Evolutionary conservation across 2,113 vertebrate genomes (phyloP), one percentile per base, ranked within the genome.

Genomic region (Lota lota): DNA sequence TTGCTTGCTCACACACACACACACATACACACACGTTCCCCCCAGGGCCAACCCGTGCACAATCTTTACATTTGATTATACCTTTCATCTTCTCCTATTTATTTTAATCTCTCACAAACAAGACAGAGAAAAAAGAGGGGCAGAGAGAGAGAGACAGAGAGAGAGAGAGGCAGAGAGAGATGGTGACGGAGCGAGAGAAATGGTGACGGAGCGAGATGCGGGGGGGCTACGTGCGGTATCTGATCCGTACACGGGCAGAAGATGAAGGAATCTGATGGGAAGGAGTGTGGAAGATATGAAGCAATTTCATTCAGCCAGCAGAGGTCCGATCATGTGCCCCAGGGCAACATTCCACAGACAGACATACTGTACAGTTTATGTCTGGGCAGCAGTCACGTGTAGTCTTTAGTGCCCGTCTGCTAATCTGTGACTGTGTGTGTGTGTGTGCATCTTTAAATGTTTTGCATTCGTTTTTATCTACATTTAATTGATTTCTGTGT

Each of bases 261-360:
- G 10, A 47, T 47, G 73, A 65, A 61, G 21, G 65, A 75, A 75
- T 74, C 4, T 59, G 24, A 66, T 72, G 51, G 60, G 47, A 75
- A 67, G 73, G 24, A 71, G 21, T 21, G 69, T 21, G 61, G 40
- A 7, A 47, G 40, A 47, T 47, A 47, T 47, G 40, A 47, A 67
- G 67, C 51, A 53, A 63, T 85, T 83, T 79, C 63, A 82, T 84
- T 14, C 72, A 83, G 79, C 73, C 72, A 71, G 62, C 74, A 78
- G 72, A 79, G 94, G 90, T 94, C 93, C 92, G 92, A 86, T 85
- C 28, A 89, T 92, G 92, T 90, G 40, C 95, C 93, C 93, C 89
- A 87, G 94, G 94, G 92, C 79, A 92, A 91, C 94, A 92, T 93
- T 94, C 91, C 92, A 91, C 92, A 91, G 72, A 94, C 90, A 92